Percentiles rank a stretch among this genome's conserved stretches.
phyloP scores from a whole-genome alignment of 2,888 invertebrate species.

The Teleiodes luculella region DNA sequence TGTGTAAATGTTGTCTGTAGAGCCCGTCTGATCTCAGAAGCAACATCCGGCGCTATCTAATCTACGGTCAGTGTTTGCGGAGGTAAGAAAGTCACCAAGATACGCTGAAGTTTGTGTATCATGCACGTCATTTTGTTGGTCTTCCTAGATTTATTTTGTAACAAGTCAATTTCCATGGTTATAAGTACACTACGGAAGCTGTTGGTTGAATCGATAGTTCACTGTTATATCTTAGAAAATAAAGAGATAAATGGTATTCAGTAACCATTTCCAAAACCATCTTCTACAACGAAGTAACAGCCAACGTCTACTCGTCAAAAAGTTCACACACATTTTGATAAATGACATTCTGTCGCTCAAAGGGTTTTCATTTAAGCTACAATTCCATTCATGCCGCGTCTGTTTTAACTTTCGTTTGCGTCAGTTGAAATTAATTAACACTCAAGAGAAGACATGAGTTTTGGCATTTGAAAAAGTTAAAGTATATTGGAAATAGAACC shows the following conservation, averaged over 20 bases:
- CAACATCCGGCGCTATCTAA: slow-evolving; percentile 73
- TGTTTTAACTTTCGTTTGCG: slow-evolving; percentile 52
- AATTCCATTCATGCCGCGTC: slow-evolving; percentile 45
- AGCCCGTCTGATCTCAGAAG: slow-evolving; percentile 47
- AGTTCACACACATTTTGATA: slow-evolving; percentile 26
- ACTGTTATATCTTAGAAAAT: too few relatives aligned
- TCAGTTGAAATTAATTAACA: slow-evolving; percentile 68
- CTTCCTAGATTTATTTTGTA: slow-evolving; percentile 30
- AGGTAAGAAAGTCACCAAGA: slow-evolving; percentile 58
- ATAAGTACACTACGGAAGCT: too few relatives aligned
- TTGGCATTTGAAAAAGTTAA: slow-evolving; percentile 69
- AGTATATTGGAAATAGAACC: slow-evolving; percentile 65
- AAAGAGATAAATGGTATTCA: too few relatives aligned
- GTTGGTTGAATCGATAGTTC: too few relatives aligned
- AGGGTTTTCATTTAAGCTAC: slow-evolving; percentile 30
- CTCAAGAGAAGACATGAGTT: slow-evolving; percentile 49
- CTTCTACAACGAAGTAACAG: too few relatives aligned
- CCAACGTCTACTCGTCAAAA: too few relatives aligned
- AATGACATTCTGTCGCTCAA: slow-evolving; percentile 31
- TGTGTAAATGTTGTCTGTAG: slow-evolving; percentile 39
- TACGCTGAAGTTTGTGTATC: slow-evolving; percentile 42
- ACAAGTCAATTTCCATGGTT: not conserved
- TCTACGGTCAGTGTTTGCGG: slow-evolving; percentile 73
- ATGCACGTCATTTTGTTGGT: slow-evolving; percentile 22
- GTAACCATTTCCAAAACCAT: too few relatives aligned